These are phyloP conservation scores for Pteropus alecto DNA, from an alignment of 2,113 vertebrate genomes.

Conservation along the genomic window DNA sequence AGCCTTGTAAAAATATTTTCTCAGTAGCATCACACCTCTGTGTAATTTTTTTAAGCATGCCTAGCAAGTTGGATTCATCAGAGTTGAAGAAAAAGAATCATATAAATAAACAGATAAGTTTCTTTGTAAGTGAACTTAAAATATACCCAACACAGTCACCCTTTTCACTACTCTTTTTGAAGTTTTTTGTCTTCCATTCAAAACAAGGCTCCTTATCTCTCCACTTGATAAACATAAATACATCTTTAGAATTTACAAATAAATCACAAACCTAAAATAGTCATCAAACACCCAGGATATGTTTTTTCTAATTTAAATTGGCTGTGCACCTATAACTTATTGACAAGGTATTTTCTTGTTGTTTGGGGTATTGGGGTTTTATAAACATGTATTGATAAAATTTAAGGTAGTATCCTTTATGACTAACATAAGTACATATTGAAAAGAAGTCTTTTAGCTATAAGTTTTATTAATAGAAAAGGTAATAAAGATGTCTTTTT, in stretches of 20 bases:
- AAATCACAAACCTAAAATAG: neutral
- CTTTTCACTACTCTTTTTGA: neutral
- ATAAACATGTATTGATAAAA: neutral
- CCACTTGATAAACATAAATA: neutral
- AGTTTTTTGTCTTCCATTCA: neutral
- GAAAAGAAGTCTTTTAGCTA: neutral
- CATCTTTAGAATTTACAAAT: neutral
- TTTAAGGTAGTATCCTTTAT: neutral
- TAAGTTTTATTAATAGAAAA: neutral
- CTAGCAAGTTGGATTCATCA: neutral
- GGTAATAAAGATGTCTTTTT: neutral
- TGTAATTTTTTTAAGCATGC: slow-evolving; percentile 29
- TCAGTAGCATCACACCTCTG: slow-evolving; percentile 10
- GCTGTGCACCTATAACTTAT: neutral
- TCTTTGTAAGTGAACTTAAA: neutral
- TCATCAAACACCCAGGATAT: neutral
- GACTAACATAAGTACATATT: neutral
- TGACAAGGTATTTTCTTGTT: neutral
- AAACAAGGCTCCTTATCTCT: neutral
- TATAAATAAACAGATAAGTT: neutral
- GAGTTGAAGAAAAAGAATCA: slow-evolving; percentile 1
- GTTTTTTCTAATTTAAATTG: neutral
- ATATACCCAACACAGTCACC: neutral
- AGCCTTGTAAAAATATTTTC: slow-evolving; percentile 54
- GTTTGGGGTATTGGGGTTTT: neutral